Conservation (phyloP, 2,888 invertebrate genomes). For the Nomada lathburiana region DNA sequence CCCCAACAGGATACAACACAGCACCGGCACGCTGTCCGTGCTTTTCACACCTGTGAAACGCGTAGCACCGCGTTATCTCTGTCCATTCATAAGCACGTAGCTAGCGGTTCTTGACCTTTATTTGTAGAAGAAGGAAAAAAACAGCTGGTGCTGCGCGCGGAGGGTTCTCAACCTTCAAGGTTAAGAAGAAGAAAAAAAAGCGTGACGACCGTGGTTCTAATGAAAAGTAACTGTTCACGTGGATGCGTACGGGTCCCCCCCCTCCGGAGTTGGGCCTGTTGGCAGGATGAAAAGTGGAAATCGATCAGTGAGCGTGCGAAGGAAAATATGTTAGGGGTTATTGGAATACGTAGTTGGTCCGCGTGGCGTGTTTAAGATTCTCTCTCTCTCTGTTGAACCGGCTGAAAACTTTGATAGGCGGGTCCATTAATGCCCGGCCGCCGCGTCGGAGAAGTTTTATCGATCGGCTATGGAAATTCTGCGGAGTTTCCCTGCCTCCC, state of each 20-base stretch:
- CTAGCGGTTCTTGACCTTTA: conserved; percentile 10
- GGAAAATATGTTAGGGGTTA: background rate
- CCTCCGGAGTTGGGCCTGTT: background rate
- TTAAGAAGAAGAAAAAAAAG: too few species aligned
- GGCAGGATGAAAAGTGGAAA: background rate
- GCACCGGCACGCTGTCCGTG: background rate
- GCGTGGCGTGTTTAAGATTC: background rate
- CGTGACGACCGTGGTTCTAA: background rate
- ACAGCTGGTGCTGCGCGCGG: background rate
- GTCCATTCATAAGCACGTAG: conserved; percentile 18
- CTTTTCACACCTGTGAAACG: conserved; percentile 5
- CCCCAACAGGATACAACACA: background rate
- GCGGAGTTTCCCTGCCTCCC: background rate
- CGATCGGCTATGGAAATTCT: conserved; percentile 49
- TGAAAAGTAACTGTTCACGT: background rate
- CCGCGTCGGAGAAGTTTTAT: conserved; percentile 24
- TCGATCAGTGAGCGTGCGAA: conserved; percentile 1
- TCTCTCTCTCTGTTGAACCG: background rate
- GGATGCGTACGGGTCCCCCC: background rate
- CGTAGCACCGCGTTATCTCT: background rate
- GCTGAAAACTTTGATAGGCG: conserved; percentile 31
- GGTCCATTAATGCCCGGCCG: background rate
- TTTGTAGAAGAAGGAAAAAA: background rate
- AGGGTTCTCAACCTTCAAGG: background rate
- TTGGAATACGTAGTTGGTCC: background rate